Evolutionary conservation across 2,113 vertebrate species (phyloP).

Genomic region (Scopus umbretta): DNA sequence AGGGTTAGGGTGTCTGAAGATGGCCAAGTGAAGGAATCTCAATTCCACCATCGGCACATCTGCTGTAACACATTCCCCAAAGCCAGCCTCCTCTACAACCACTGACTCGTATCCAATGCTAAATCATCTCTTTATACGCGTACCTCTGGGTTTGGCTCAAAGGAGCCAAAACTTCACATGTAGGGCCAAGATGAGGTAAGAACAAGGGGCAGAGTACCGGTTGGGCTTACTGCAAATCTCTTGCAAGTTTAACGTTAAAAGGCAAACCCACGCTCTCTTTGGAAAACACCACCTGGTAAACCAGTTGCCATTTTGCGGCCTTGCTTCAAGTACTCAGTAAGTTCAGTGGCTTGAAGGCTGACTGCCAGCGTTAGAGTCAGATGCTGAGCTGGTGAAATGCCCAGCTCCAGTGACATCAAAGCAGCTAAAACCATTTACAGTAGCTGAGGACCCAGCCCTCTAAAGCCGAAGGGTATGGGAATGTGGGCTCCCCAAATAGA

Average conservation of each 20-base stretch:
- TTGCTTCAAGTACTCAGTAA: not conserved
- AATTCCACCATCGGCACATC: not conserved
- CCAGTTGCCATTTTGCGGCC: not conserved
- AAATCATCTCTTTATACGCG: rapidly evolving
- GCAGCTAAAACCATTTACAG: not conserved
- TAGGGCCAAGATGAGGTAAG: not conserved
- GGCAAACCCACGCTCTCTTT: not conserved
- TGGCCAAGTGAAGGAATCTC: not conserved
- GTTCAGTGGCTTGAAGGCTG: not conserved
- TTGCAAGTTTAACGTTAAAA: not conserved
- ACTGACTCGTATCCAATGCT: not conserved
- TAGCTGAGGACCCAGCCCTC: not conserved
- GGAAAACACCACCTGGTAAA: not conserved
- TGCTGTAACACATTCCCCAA: not conserved
- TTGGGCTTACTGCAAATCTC: not conserved
- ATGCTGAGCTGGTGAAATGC: not conserved
- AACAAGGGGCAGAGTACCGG: rapidly evolving
- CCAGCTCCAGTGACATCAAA: not conserved
- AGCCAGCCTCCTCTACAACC: not conserved
- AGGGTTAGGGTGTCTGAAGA: not conserved
- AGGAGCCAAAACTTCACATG: rapidly evolving
- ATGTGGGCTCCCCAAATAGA: not conserved
- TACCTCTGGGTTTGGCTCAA: not conserved
- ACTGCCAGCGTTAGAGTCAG: not conserved
- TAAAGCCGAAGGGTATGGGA: not conserved